Conservation (phyloP, 2,113 vertebrate genomes). For the Chrysochloris asiatica region DNA sequence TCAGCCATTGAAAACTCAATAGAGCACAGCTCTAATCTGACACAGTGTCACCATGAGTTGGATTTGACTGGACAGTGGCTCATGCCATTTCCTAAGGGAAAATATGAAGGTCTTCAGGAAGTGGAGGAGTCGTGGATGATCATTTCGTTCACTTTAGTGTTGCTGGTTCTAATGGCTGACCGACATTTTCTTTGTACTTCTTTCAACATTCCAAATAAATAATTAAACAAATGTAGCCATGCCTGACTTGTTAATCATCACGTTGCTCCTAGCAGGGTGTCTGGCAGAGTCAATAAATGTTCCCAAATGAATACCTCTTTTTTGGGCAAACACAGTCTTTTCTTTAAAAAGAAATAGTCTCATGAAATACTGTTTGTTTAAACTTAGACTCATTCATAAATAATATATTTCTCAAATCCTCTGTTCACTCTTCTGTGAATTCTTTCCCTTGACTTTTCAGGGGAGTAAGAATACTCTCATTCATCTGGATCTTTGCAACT, state of each 20-base stretch:
- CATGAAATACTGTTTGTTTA: neutral
- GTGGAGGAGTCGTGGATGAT: neutral
- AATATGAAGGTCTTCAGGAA: neutral
- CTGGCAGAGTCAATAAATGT: neutral
- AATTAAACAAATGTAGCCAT: neutral
- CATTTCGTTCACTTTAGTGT: neutral
- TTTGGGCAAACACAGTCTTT: neutral
- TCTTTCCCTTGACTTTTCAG: neutral
- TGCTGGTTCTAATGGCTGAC: neutral
- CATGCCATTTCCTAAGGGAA: neutral
- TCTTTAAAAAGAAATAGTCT: neutral
- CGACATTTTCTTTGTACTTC: neutral
- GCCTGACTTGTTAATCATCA: neutral
- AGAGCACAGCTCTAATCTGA: too few species aligned
- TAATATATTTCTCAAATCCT: neutral
- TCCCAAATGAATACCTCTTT: conserved; percentile 26
- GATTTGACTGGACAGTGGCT: too few species aligned
- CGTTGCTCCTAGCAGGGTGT: rapidly evolving
- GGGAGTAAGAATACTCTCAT: neutral
- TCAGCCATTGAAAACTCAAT: too few species aligned
- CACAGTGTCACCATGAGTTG: too few species aligned
- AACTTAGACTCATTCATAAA: conserved; percentile 24
- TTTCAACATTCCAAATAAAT: neutral
- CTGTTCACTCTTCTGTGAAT: neutral
- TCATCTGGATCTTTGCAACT: neutral